Percentiles rank a stretch among this genome's conserved stretches.
Evolutionary conservation across 92 coral and sea anemone species (phyloP).

Genomic region (Phenganax subtilis): DNA sequence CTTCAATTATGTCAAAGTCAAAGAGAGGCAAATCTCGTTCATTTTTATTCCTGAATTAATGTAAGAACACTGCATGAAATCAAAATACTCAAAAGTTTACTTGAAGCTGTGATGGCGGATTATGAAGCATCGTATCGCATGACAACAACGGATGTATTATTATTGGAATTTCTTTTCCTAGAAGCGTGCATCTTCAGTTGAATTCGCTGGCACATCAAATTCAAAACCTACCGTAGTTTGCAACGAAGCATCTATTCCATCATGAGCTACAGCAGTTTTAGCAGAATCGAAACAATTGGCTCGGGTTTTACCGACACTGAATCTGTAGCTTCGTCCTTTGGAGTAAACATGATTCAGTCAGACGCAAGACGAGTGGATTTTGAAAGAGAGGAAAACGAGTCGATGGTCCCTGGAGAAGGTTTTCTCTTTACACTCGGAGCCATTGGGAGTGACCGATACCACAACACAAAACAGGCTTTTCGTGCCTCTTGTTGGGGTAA

Average conservation of each 20-base stretch:
- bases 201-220: no score
- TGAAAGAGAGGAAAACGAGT: not conserved
- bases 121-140: no score
- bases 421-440: not conserved
- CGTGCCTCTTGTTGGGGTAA: not conserved
- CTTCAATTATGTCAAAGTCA: no score
- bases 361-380: not conserved
- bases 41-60: no score
- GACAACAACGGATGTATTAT: no score
- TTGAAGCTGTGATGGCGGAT: no score
- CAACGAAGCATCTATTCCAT: not conserved
- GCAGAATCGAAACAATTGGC: slow-evolving; percentile 4
- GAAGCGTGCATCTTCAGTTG: no score
- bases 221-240: no score
- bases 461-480: not conserved
- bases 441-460: not conserved
- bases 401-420: slow-evolving; percentile 5
- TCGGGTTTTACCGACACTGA: not conserved
- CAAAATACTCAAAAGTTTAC: no score
- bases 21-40: no score
- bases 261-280: not conserved
- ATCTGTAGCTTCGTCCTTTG: not conserved
- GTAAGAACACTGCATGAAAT: no score
- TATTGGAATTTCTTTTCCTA: no score
- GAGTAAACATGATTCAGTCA: not conserved